Evolutionary conservation across 1,140 invertebrate species (phyloP).

Genomic region (Drosophila quadrilineata): DNA sequence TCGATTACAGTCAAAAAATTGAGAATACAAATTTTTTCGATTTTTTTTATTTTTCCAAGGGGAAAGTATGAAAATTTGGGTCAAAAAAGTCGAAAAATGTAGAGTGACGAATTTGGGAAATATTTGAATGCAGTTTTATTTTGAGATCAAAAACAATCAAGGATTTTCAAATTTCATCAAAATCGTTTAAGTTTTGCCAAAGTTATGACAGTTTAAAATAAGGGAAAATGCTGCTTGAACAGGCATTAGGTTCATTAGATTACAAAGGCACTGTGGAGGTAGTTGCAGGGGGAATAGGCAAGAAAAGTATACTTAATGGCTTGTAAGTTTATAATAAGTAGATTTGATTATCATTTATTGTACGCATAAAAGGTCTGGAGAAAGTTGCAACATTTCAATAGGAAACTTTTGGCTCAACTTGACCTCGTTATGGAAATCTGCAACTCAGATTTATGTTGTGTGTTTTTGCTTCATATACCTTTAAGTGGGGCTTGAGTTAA

Average conservation of each 20-base stretch:
- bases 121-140: too few species aligned
- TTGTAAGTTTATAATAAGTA: slow-evolving; percentile 23
- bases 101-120: too few species aligned
- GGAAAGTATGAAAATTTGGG: too few species aligned
- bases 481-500: slow-evolving; percentile 20
- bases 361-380: too few species aligned
- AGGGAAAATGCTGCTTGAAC: neutral
- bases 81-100: too few species aligned
- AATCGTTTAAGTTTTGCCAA: too few species aligned
- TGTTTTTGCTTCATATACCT: slow-evolving; percentile 16
- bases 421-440: slow-evolving; percentile 27
- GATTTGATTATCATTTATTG: slow-evolving; percentile 45
- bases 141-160: too few species aligned
- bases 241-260: neutral
- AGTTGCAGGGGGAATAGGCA: neutral
- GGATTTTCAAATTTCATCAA: too few species aligned
- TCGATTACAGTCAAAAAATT: too few species aligned
- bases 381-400: slow-evolving; percentile 17
- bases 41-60: too few species aligned
- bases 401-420: slow-evolving; percentile 39
- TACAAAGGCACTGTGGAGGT: neutral
- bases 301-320: slow-evolving; percentile 7
- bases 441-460: slow-evolving; percentile 22
- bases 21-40: too few species aligned
- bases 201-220: too few species aligned